These are phyloP conservation scores for Oopsacas minuta DNA, from an alignment of 37 sponge, comb jelly and placozoan genomes.

Conservation along the genomic window DNA sequence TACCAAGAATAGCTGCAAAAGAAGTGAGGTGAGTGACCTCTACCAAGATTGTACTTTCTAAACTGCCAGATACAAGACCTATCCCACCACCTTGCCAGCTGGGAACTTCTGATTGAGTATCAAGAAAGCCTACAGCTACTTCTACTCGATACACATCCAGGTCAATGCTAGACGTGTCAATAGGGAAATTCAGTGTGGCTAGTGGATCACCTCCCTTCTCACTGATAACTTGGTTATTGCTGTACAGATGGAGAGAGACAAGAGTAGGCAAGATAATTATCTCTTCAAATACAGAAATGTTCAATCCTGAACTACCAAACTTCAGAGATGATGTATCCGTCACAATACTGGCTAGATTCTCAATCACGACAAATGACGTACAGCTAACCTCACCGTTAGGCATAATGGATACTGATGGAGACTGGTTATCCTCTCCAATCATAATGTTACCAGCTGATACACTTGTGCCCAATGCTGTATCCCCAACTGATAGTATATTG, in stretches of 20 bases:
- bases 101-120: not conserved
- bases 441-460: not conserved
- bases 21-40: not conserved
- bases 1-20: not conserved
- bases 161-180: not conserved
- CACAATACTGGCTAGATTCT: not conserved
- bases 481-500: not conserved
- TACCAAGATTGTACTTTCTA: not conserved
- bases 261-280: not conserved
- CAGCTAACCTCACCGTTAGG: not conserved
- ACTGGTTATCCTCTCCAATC: not conserved
- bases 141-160: not conserved
- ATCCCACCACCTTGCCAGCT: not conserved
- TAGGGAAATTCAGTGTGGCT: not conserved
- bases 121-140: not conserved
- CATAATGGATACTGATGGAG: not conserved
- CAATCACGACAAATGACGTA: not conserved
- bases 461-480: not conserved
- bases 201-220: not conserved
- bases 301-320: not conserved
- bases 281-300: not conserved
- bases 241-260: not conserved
- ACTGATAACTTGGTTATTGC: not conserved
- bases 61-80: not conserved
- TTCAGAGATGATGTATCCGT: not conserved